Base-by-base conservation (phyloP, 2,888 invertebrate species). In the Unio pictorum region DNA sequence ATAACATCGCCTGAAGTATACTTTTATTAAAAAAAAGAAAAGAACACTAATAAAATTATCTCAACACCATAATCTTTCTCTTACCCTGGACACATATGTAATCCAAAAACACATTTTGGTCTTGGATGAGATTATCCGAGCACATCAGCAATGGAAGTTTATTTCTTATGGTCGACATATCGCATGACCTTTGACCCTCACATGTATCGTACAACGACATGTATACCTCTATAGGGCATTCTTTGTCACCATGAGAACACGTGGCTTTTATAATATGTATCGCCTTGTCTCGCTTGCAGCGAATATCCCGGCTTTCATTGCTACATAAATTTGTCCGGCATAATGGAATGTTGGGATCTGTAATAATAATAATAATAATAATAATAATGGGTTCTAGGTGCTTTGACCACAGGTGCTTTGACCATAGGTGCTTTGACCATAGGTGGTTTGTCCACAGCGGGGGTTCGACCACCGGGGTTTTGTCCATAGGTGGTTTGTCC, bases 301-400 rank as follows among this genome's bases (percentile, higher is more conserved):
- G 66, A 20, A 81, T 62, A 18, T 71, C 74, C 8, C 68, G 62
- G 26, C 71, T 73, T 26, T 78, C 75, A 17, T 72, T 66, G 30
- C 79, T 76, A 57, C 81, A 81, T 8, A 81, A 60, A 60, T 81
- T 80, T 23, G 77, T 79, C 17, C 81, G 75, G 62, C 81, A 81
- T 4, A 73, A 62, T 18, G 74, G 74, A 1, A 61, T 58, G 17
- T 34, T 18, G n/a, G 61, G 17, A 54, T 55, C 73, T 73, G 61
- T 55, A 66, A 55, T 66, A 61, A 45, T 20, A 65, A 23, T 26
- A 58, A 58, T 63, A 58, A 11, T 28, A 18, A 64, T 11, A 17
- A 54, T 18, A 18, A 59, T 64, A 23, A 34, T 34, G n/a, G 23
- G 23, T 23, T 23, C 23, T 23, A 23, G 23, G 23, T 23, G 23